Base-by-base conservation (phyloP, 1,140 invertebrate genomes). In the Acromyrmex charruanus region DNA sequence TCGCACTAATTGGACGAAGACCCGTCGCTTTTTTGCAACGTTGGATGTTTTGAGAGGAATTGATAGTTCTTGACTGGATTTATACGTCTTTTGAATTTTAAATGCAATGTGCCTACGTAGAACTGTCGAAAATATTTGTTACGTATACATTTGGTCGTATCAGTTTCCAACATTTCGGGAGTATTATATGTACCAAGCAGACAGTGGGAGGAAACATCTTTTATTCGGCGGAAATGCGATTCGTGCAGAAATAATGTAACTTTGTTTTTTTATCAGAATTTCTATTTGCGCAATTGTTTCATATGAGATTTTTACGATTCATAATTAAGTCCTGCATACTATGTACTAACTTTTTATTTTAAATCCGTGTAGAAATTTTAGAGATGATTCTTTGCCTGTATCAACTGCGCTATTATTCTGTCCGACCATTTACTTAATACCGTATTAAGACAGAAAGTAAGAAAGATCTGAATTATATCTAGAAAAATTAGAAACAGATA, bases 1-100 rank as follows among this genome's bases (percentile, higher is more conserved):
- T 63, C 55, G 25, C 25, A 12, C 18, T 82, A 74, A 82, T 74
- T 68, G 58, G 28, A 75, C 69, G 69, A 61, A 49, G 28, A 35
- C 31, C 5, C 51, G 53, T 39, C 21, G n/a, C n/a, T 75, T 61
- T 49, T 61, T 84, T 51, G 35, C 14, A 31, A 82, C 39, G 21
- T n/a, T 49, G 31, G 2, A 81, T 55, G 6, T 55, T 79, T 66
- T n/a, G 51, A 71, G 10, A 12, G 31, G 16, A 81, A 72, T 58
- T 58, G 66, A 72, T 35, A 44, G 35, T n/a, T 72, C 31, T 81
- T 44, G 39, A 71, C n/a, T 21, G 44, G 14, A 79, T 65, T 49
- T 21, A 10, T 35, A 66, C n/a, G 35, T 39, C 72, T 77, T n/a
- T 14, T 10, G n/a, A 77, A 59, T 28, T 79, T 31, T 9, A 49